phyloP scores from a whole-genome alignment of 2,797 vertebrate species.

The Eremophila alpestris region DNA sequence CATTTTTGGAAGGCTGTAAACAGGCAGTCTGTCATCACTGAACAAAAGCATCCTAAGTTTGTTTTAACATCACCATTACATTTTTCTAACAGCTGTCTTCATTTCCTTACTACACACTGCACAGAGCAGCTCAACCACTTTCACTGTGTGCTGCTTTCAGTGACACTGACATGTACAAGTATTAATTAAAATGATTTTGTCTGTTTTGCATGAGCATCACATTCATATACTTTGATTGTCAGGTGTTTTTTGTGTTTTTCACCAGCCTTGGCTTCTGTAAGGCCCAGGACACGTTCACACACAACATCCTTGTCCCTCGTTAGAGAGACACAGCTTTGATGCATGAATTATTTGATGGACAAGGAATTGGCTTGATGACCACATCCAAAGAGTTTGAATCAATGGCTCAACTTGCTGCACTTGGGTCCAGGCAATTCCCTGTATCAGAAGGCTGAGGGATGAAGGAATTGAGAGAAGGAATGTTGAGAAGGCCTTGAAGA shows the following conservation, averaged over 20 bases:
- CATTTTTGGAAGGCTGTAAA: not conserved
- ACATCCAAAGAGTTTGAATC: not conserved
- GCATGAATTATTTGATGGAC: fast-evolving
- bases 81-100: not conserved
- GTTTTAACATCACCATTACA: not conserved
- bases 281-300: not conserved
- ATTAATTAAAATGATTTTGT: not conserved
- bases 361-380: not conserved
- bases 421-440: not conserved
- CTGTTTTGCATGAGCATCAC: not conserved
- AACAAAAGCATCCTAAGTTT: not conserved
- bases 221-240: not conserved
- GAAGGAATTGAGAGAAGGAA: not conserved
- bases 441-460: not conserved
- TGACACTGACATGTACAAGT: fast-evolving
- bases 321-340: not conserved
- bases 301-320: not conserved
- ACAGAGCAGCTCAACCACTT: not conserved
- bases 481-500: not conserved
- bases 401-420: not conserved
- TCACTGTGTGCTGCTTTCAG: not conserved
- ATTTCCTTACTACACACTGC: not conserved
- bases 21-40: not conserved
- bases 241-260: not conserved
- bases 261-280: not conserved